Conservation (phyloP, 2,888 invertebrate genomes). For the Drosophila eohydei region DNA sequence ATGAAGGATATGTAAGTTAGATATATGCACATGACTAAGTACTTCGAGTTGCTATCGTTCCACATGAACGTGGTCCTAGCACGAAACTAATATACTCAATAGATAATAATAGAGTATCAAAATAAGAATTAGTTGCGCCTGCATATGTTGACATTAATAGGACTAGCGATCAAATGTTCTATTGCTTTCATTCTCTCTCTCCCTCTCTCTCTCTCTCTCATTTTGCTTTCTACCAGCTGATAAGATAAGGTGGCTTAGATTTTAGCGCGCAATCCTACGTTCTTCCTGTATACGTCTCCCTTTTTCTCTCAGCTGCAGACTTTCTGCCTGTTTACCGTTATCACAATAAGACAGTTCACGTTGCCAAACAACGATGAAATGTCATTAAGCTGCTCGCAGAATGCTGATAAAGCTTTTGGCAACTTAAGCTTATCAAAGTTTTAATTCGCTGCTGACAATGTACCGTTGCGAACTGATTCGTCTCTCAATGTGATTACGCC, state of each 20-base stretch:
- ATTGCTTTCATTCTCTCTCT: neutral
- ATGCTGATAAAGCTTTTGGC: slow-evolving; percentile 16
- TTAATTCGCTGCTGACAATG: slow-evolving; percentile 13
- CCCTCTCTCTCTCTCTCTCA: neutral
- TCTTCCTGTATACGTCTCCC: neutral
- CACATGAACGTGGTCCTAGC: neutral
- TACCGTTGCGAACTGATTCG: neutral
- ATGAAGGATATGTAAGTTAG: too few species aligned
- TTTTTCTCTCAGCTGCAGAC: slow-evolving; percentile 12
- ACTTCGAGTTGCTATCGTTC: too few species aligned
- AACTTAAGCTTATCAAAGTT: slow-evolving; percentile 8
- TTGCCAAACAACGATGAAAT: slow-evolving; percentile 24
- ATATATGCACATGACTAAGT: too few species aligned
- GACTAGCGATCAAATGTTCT: slow-evolving; percentile 1
- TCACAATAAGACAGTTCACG: slow-evolving; percentile 29
- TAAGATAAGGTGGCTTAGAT: slow-evolving; percentile 46
- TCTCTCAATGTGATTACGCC: slow-evolving; percentile 27
- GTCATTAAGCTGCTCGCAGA: slow-evolving; percentile 1
- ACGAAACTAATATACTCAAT: neutral
- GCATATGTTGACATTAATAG: neutral
- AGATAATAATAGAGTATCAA: neutral
- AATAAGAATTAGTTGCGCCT: neutral
- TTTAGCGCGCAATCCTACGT: slow-evolving; percentile 10
- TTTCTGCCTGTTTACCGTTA: slow-evolving; percentile 8
- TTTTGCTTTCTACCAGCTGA: slow-evolving; percentile 30